Evolutionary conservation across 2,797 vertebrate species (phyloP).

Genomic region (Pangasius krempfi): DNA sequence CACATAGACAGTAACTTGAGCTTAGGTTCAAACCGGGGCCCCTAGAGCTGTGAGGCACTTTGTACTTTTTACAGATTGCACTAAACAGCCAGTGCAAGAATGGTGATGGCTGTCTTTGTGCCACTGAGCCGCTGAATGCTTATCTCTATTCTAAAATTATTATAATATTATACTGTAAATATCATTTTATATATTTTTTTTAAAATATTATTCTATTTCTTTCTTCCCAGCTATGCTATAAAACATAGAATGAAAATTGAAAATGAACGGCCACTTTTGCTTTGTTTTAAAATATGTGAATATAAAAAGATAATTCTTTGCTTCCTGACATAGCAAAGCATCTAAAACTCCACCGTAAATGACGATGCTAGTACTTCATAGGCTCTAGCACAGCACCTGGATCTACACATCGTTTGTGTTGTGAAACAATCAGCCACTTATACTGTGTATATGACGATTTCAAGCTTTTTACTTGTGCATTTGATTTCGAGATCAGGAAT

Average conservation of each 20-base stretch:
- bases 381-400: too few species aligned
- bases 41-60: background rate
- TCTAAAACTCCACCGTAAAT: too few species aligned
- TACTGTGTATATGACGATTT: too few species aligned
- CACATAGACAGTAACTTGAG: background rate
- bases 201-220: background rate
- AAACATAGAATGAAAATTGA: background rate
- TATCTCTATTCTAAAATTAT: background rate
- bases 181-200: background rate
- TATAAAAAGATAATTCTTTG: background rate
- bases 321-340: background rate
- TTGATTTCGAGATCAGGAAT: too few species aligned
- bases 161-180: background rate
- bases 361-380: too few species aligned
- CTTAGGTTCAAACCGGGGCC: background rate
- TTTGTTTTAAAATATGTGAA: background rate
- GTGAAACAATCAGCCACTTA: too few species aligned
- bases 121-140: background rate
- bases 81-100: background rate
- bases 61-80: background rate
- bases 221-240: background rate
- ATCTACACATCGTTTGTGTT: too few species aligned
- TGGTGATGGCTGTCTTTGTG: background rate
- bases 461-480: too few species aligned
- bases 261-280: background rate